phyloP scores from a whole-genome alignment of 1,140 invertebrate species.

The Trinorchestia longiramus region DNA sequence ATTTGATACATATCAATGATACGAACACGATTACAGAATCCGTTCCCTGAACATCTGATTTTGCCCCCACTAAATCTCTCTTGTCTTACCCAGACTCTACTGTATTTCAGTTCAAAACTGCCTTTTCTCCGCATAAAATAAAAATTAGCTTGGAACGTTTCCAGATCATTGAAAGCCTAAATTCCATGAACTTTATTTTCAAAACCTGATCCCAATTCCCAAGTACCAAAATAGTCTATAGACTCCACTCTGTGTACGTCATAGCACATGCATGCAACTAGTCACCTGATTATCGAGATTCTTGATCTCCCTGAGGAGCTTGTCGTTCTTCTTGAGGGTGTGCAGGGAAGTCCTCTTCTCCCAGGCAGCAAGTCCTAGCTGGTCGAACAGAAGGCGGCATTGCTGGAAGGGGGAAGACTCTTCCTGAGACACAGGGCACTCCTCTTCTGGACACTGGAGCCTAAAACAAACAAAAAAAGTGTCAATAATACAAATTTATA shows the following conservation, averaged over 20 bases:
- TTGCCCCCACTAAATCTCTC: no score
- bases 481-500: conserved; percentile 40
- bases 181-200: no score
- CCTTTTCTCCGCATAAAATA: no score
- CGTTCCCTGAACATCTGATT: no score
- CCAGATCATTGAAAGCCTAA: no score
- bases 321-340: conserved; percentile 89
- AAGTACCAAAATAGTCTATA: no score
- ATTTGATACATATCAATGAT: no score
- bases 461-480: conserved; percentile 28
- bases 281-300: conserved; percentile 90
- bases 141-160: no score
- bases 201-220: no score
- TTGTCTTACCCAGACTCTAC: no score
- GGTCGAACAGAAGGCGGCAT: conserved; percentile 88
- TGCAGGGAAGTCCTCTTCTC: conserved; percentile 87
- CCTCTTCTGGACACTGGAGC: conserved; percentile 61
- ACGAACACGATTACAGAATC: no score
- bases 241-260: not conserved
- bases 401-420: conserved; percentile 81
- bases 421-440: conserved; percentile 69
- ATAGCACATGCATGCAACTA: not conserved
- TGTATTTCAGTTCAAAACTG: no score
- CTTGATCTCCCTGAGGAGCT: conserved; percentile 88
- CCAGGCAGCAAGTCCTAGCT: conserved; percentile 90